Conservation (phyloP, 2,888 invertebrate genomes). For the Drosophila buzzatii region DNA sequence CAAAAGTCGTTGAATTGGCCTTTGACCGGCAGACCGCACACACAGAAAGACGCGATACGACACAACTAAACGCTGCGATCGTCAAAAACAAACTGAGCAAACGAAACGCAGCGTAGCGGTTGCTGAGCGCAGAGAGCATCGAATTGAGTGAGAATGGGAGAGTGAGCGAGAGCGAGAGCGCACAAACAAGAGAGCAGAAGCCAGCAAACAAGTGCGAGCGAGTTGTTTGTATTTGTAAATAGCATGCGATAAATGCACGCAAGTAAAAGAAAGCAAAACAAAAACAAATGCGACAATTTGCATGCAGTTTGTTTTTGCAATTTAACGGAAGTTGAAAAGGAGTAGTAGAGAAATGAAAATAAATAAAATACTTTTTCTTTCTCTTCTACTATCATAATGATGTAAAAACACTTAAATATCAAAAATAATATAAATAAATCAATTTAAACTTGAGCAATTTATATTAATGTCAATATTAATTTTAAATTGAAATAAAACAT, state of each 20-base stretch:
- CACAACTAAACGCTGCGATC: conserved; percentile 79
- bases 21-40: conserved; percentile 16
- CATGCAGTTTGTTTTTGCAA: conserved; percentile 29
- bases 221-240: conserved; percentile 16
- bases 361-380: too few species aligned
- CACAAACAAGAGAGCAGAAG: not conserved
- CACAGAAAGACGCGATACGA: conserved; percentile 46
- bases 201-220: conserved; percentile 30
- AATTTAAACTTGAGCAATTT: too few species aligned
- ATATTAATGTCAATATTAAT: too few species aligned
- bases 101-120: conserved; percentile 15
- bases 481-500: too few species aligned
- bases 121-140: conserved; percentile 16
- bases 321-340: not conserved
- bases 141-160: not conserved
- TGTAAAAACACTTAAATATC: too few species aligned
- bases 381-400: too few species aligned
- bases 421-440: too few species aligned
- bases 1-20: conserved; percentile 58
- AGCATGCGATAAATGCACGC: conserved; percentile 61
- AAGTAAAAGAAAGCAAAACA: conserved; percentile 8
- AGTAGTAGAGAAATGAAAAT: not conserved
- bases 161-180: conserved; percentile 16
- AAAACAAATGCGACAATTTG: conserved; percentile 20
- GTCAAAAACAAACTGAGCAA: conserved; percentile 76